Conservation (phyloP, 2,113 vertebrate genomes). For the Apaloderma vittatum region DNA sequence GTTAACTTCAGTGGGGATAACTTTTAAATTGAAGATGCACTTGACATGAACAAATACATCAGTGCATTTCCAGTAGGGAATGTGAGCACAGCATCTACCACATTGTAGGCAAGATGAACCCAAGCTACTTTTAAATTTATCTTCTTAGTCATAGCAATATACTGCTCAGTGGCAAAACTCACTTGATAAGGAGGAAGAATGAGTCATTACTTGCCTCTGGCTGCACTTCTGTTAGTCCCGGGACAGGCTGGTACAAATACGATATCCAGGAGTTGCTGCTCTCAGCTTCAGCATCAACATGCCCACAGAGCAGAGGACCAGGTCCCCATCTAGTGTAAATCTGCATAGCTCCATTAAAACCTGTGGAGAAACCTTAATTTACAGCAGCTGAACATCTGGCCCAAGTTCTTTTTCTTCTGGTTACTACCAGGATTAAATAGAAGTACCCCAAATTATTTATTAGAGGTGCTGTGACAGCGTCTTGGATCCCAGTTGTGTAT, state of each 20-base stretch:
- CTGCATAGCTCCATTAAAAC: not conserved
- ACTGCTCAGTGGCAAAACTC: not conserved
- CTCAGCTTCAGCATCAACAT: not conserved
- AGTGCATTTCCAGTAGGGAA: not conserved
- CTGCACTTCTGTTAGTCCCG: not conserved
- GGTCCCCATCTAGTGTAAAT: not conserved
- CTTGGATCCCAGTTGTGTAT: not conserved
- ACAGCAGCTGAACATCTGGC: slow-evolving; percentile 12
- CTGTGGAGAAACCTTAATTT: slow-evolving; percentile 6
- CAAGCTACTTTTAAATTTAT: not conserved
- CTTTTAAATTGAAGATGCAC: not conserved
- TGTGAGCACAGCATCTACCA: not conserved
- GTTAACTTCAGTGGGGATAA: not conserved
- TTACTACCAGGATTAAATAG: slow-evolving; percentile 27
- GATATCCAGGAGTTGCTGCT: not conserved
- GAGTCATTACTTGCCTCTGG: not conserved
- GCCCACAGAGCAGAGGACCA: not conserved
- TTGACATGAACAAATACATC: not conserved
- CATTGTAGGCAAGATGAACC: not conserved
- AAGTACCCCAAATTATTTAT: slow-evolving; percentile 19
- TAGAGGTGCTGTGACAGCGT: not conserved
- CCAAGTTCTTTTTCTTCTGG: slow-evolving; percentile 12
- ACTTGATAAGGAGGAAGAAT: not conserved
- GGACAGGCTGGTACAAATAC: not conserved
- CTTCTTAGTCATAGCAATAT: not conserved